Base-by-base conservation (phyloP, 2,113 vertebrate genomes). In the Buteo buteo region DNA sequence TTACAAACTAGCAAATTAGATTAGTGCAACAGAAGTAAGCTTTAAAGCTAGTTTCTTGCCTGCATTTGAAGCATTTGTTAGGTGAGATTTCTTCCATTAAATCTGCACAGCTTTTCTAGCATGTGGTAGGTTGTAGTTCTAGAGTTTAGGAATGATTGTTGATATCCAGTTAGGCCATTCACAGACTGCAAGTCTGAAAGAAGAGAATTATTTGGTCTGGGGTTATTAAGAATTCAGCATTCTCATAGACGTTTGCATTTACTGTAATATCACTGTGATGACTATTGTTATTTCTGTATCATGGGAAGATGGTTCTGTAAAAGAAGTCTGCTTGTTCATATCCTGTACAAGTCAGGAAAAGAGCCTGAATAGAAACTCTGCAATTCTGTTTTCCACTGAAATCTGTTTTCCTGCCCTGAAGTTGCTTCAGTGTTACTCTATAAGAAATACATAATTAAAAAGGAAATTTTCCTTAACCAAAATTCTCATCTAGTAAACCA, bases 291-390 rank as follows among this genome's bases (percentile, higher is more conserved):
- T 70, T 94, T 93, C 45, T 45, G 14, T 6, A 3, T 66, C 12
- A 50, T 0, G 1, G 38, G 36, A 78, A 58, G 36, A 57, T 81
- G n/a, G 3, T 87, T 83, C 58, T 82, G 36, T 58, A 73, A 82
- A 94, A 58, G 91, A 91, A 91, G 85, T 85, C 12, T 94, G 83
- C 86, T 93, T 89, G 77, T 89, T 95, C 36, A 22, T 91, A 50
- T 93, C 86, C 89, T 95, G 81, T 85, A 40, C 7, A 26, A 72
- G 50, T 87, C 57, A 86, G 62, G 47, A 88, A 83, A 93, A 85
- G 28, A 80, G 42, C 20, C 17, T 49, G 67, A 85, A 40, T 3
- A 91, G 72, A 59, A 90, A 82, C 82, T 52, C 4, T 84, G 64
- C 78, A 84, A 9, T 91, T 95, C 29, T 76, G 10, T 64, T 91